A percentile compares a stretch with the other conserved stretches of the same genome.
Conservation (phyloP, 1,140 invertebrate species). For the Ceratosolen solmsi region DNA sequence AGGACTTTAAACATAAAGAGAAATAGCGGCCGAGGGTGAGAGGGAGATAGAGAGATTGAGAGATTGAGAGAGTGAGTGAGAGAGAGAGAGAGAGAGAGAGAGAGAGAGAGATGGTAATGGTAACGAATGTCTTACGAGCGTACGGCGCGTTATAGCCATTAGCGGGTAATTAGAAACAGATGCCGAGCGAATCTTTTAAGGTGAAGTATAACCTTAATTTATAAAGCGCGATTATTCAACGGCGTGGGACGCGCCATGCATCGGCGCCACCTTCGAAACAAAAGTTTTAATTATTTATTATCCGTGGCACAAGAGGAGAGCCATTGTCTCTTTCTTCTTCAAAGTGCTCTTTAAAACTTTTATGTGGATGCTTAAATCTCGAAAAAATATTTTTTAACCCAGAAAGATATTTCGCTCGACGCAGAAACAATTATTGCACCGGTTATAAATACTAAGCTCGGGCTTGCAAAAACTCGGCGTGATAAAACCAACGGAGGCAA, state of each 20-base stretch:
- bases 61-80: not conserved
- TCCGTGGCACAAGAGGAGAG: slow-evolving; percentile 54
- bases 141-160: slow-evolving; percentile 70
- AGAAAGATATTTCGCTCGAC: not conserved
- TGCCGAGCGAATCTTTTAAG: slow-evolving; percentile 74
- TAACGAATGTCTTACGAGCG: slow-evolving; percentile 68
- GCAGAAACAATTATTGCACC: slow-evolving; percentile 7
- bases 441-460: not conserved
- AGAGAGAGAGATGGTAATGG: slow-evolving; percentile 62
- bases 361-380: slow-evolving; percentile 24
- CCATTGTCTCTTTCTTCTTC: slow-evolving; percentile 38
- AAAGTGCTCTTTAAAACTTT: slow-evolving; percentile 44
- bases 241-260: slow-evolving; percentile 67
- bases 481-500: not conserved
- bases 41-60: not conserved
- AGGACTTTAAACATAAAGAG: no score
- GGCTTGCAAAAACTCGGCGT: not conserved
- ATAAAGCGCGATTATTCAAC: slow-evolving; percentile 74
- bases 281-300: slow-evolving; percentile 76
- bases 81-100: slow-evolving; percentile 12
- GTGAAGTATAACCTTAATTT: slow-evolving; percentile 74
- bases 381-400: slow-evolving; percentile 22
- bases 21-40: no score
- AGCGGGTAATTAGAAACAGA: slow-evolving; percentile 75
- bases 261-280: slow-evolving; percentile 72